Evolutionary conservation across 2,888 invertebrate genomes (phyloP).

Genomic region (Caenorhabditis becei): DNA sequence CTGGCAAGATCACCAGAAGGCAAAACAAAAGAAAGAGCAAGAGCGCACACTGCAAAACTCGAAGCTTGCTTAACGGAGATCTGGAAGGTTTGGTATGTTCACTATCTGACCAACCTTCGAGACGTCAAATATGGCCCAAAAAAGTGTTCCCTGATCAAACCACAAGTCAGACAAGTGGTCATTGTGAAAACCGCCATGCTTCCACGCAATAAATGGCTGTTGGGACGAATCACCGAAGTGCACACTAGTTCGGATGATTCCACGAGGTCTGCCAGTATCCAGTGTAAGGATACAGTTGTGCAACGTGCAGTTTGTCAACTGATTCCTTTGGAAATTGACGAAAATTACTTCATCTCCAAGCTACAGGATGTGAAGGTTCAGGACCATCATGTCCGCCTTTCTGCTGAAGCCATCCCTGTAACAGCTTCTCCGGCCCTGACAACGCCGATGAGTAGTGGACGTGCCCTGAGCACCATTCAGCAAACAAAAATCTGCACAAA

Average conservation of each 20-base stretch:
- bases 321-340: slow-evolving; percentile 16
- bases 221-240: background rate
- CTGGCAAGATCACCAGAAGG: too few species aligned
- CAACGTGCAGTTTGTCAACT: slow-evolving; percentile 4
- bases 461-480: too few species aligned
- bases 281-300: background rate
- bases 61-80: background rate
- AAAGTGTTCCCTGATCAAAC: background rate
- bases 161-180: background rate
- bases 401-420: too few species aligned
- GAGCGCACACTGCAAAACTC: background rate
- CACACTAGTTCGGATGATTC: background rate
- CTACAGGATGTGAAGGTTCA: too few species aligned
- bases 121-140: background rate
- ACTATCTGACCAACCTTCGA: background rate
- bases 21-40: background rate
- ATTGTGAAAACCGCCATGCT: background rate
- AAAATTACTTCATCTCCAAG: too few species aligned
- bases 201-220: slow-evolving; percentile 8
- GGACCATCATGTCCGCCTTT: too few species aligned
- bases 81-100: background rate
- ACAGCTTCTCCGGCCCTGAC: too few species aligned
- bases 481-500: too few species aligned
- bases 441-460: too few species aligned
- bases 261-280: background rate